Evolutionary conservation across 1,140 invertebrate genomes (phyloP).

Genomic region (Ephestia elutella): DNA sequence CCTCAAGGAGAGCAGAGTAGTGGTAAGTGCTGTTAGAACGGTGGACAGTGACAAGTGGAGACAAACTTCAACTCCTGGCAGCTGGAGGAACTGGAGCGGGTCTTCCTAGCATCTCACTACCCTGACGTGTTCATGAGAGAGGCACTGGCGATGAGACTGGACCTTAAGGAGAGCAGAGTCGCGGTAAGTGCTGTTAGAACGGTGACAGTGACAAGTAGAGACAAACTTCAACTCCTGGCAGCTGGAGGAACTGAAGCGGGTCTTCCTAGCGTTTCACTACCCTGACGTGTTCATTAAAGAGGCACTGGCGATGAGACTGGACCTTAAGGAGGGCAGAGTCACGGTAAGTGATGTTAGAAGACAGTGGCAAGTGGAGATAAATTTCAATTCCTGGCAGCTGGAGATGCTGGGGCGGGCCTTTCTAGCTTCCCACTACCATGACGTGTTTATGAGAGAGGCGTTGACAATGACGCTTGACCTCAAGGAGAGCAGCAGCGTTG

Average conservation of each 20-base stretch:
- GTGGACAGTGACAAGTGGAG: slow-evolving; percentile 80
- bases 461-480: slow-evolving; percentile 95
- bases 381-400: slow-evolving; percentile 99
- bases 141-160: slow-evolving; percentile 88
- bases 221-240: slow-evolving; percentile 99
- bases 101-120: slow-evolving; percentile 97
- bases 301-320: slow-evolving; percentile 93
- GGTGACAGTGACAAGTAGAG: slow-evolving; percentile 80
- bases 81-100: slow-evolving; percentile 97
- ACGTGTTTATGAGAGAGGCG: slow-evolving; percentile 98
- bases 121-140: slow-evolving; percentile 99
- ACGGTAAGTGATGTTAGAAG: slow-evolving; percentile 86
- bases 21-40: slow-evolving; percentile 67
- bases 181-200: slow-evolving; percentile 86
- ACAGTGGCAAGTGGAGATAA: slow-evolving; percentile 89
- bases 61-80: slow-evolving; percentile 99
- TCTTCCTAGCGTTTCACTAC: slow-evolving; percentile 97
- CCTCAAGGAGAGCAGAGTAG: slow-evolving; percentile 97
- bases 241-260: slow-evolving; percentile 97
- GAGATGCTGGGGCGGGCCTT: slow-evolving; percentile 98
- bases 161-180: slow-evolving; percentile 49
- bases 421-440: slow-evolving; percentile 96
- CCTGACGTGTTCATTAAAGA: slow-evolving; percentile 99
- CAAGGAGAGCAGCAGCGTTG: slow-evolving; percentile 97
- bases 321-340: slow-evolving; percentile 97